phyloP scores from a whole-genome alignment of 2,113 vertebrate genomes.

The Xenotilapia caudafasciata region DNA sequence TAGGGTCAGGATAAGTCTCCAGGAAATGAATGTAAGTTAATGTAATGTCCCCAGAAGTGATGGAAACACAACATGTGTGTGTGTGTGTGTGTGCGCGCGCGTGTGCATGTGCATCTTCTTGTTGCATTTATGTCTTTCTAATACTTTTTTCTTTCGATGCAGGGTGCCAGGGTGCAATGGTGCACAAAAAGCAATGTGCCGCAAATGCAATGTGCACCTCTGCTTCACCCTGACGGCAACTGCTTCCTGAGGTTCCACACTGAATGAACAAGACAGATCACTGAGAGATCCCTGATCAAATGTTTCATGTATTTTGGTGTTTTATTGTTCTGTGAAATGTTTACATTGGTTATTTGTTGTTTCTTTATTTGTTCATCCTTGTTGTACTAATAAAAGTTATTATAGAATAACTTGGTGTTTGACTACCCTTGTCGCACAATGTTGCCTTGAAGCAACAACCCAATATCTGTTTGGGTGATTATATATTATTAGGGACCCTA shows the following conservation, averaged over 20 bases:
- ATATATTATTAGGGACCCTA: background rate
- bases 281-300: background rate
- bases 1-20: too few relatives aligned
- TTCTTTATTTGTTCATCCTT: background rate
- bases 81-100: fast-evolving
- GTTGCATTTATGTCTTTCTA: background rate
- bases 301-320: too few relatives aligned
- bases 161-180: background rate
- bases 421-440: background rate
- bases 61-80: too few relatives aligned
- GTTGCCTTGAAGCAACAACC: background rate
- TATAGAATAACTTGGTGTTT: background rate
- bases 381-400: background rate
- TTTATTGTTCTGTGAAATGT: too few relatives aligned
- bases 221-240: background rate
- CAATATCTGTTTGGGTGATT: background rate
- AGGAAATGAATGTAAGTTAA: too few relatives aligned
- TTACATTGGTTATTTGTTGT: background rate
- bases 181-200: background rate
- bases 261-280: background rate
- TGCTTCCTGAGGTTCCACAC: background rate
- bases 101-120: too few relatives aligned
- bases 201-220: background rate
- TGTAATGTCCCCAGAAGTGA: too few relatives aligned
- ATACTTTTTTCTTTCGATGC: background rate